Conservation (phyloP, 2,113 vertebrate species). For the Boulengeromyrus knoepffleri region DNA sequence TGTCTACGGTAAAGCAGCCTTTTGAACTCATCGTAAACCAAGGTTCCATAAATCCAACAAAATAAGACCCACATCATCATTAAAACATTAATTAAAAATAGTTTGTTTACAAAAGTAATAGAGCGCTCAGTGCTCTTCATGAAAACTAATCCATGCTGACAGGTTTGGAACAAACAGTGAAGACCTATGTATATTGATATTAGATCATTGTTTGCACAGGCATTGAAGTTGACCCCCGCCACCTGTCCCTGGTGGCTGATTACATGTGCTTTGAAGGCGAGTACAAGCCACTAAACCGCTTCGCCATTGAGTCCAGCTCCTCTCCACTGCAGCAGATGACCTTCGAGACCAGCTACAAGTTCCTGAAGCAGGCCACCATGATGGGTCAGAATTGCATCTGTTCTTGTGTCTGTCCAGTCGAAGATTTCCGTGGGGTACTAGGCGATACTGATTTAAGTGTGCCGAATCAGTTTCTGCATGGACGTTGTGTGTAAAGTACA, state of each 20-base stretch:
- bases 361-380: conserved; percentile 87
- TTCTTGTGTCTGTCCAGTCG: background rate
- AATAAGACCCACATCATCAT: background rate
- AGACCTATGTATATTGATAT: background rate
- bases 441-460: background rate
- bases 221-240: conserved; percentile 86
- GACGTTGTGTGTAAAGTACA: background rate
- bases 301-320: conserved; percentile 80
- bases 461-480: background rate
- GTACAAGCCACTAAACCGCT: conserved; percentile 84
- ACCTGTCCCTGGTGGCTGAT: conserved; percentile 92
- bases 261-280: conserved; percentile 96
- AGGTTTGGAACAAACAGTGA: background rate
- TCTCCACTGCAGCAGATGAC: conserved; percentile 98
- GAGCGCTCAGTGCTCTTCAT: background rate
- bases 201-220: conserved; percentile 56
- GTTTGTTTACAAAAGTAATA: background rate
- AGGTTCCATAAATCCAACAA: background rate
- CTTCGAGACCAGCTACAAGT: conserved; percentile 93
- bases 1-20: conserved; percentile 75
- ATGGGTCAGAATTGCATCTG: conserved; percentile 55
- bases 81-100: background rate
- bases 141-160: background rate
- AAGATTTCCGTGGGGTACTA: background rate
- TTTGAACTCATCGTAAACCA: background rate